phyloP scores from a whole-genome alignment of 2,113 vertebrate species.

The Pseudolaguvia tuberculata region DNA sequence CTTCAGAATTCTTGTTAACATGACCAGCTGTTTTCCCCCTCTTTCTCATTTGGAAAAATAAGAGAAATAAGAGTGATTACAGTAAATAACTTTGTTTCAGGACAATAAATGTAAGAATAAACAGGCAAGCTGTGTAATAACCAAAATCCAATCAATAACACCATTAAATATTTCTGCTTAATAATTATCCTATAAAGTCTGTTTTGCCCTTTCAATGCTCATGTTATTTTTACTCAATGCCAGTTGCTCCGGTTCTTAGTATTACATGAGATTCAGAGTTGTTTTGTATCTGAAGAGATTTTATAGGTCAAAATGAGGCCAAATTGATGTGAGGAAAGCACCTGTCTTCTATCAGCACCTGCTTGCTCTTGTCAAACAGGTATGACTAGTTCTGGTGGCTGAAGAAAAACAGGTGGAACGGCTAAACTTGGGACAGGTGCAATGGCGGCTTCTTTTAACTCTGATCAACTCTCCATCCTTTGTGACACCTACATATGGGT shows the following conservation, averaged over 20 bases:
- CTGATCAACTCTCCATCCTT: not conserved
- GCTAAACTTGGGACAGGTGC: constrained; percentile 27
- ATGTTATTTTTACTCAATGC: not conserved
- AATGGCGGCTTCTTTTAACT: not conserved
- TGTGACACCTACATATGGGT: not conserved
- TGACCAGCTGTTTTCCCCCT: not conserved
- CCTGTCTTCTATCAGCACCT: constrained; percentile 2
- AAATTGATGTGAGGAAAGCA: not conserved
- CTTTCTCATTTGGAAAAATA: not conserved
- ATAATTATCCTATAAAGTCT: not conserved
- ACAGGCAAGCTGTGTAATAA: not conserved
- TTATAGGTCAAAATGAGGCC: not conserved
- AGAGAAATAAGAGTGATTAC: not conserved
- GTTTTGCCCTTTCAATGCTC: not conserved
- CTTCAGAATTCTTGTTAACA: not conserved
- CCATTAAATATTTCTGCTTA: not conserved
- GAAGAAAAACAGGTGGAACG: constrained; percentile 31
- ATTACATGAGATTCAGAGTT: not conserved
- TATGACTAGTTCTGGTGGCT: constrained; percentile 37
- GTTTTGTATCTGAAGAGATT: not conserved
- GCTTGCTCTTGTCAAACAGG: constrained; percentile 35
- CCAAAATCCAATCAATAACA: not conserved
- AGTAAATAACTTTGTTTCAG: not conserved
- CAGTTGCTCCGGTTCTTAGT: not conserved
- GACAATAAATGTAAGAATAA: not conserved